Evolutionary conservation across 2,888 invertebrate species (phyloP), one percentile per base, ranked within the genome.

Genomic region (Watsonalla cultraria): DNA sequence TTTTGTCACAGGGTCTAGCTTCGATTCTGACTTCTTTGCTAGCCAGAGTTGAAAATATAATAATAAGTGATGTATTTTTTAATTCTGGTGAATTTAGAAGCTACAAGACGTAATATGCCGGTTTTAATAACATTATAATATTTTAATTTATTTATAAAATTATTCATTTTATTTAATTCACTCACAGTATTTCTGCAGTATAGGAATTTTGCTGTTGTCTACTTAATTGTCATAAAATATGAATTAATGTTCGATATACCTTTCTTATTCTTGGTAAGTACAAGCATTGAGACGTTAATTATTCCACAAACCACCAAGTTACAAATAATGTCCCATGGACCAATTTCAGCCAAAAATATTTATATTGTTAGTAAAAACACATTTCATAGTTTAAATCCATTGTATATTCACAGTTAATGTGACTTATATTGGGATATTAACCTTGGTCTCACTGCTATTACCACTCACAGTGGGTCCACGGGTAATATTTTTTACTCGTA

Each of bases 1-100:
- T 86, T 48, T 82, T 81, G 71, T 80, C 77, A 90, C 88, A 90
- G 88, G 89, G 88, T 88, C 80, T 82, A 76, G 77, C 76, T 80
- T 78, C 65, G 64, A 76, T 74, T 80, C 68, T 70, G 70, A 68
- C 61, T 72, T 65, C 63, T 60, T 45, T 56, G 58, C 56, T 54
- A 39, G 8, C 42, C 15, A 51, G 47, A 42, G 59, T 37, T 49
- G 15, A 49, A 49, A 49, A 48, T 24, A 7, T 5, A 2, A 37
- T 7, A 7, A 11, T 14, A 49, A 7, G 11, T 2, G n/a, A 7
- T 24, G 35, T 14, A 34, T 48, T 15, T 49, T 39, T 15, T 37
- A 49, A 37, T 49, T 37, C 49, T 37, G 49, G 49, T 6, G 15
- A 39, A 37, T 9, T 14, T 60, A 64, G 66, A 66, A 62, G 65